phyloP scores from a whole-genome alignment of 2,797 vertebrate genomes.

The Cetoscarus ocellatus region DNA sequence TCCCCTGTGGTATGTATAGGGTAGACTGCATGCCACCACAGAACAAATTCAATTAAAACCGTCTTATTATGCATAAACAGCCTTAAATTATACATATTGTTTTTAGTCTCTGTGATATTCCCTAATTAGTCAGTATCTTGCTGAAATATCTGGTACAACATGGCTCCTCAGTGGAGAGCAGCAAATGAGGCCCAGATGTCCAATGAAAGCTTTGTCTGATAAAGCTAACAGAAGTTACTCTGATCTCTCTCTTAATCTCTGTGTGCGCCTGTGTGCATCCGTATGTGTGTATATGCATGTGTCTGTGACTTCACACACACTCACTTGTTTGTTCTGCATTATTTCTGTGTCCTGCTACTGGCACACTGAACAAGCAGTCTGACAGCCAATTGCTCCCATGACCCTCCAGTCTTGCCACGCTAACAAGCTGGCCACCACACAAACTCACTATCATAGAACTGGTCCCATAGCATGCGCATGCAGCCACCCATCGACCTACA shows the following conservation, averaged over 20 bases:
- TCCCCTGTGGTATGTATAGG: constrained; percentile 37
- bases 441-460: constrained; percentile 69
- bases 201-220: constrained; percentile 80
- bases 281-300: constrained; percentile 30
- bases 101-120: constrained; percentile 68
- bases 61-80: constrained; percentile 64
- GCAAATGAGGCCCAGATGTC: constrained; percentile 78
- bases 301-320: constrained; percentile 6
- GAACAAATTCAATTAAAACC: constrained; percentile 53
- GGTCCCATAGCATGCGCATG: constrained; percentile 30
- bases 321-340: constrained; percentile 74
- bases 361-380: constrained; percentile 77
- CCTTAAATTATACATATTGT: constrained; percentile 76
- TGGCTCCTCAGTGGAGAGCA: constrained; percentile 65
- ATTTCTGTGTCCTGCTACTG: constrained; percentile 83
- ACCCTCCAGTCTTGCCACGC: constrained; percentile 82
- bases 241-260: constrained; percentile 79
- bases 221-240: constrained; percentile 81
- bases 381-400: constrained; percentile 84
- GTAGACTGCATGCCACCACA: constrained; percentile 26
- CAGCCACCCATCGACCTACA: constrained; percentile 17
- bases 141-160: constrained; percentile 61
- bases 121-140: constrained; percentile 70
- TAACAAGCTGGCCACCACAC: constrained; percentile 85
- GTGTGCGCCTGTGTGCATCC: constrained; percentile 11